Base-by-base conservation (phyloP, 92 coral and sea anemone species). In the Montipora capitata region DNA sequence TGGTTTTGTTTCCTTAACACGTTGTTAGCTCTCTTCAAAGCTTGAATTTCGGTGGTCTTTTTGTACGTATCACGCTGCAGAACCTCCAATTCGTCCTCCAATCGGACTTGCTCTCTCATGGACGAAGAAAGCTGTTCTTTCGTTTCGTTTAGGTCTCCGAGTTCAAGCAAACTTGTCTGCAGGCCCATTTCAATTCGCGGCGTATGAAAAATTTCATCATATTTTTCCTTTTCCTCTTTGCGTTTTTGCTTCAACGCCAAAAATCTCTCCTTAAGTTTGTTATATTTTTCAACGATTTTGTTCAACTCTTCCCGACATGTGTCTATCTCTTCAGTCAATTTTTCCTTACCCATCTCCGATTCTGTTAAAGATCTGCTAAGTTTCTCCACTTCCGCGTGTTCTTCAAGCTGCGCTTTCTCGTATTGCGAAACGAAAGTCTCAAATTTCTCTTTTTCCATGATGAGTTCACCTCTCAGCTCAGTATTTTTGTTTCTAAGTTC, bases 1-100 rank as follows among this genome's bases (percentile, higher is more conserved):
- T 96, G 99, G 90, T 96, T 97, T 89, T 97, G 99, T 74, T 89
- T 97, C 70, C 96, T 95, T 18, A 97, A 66, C 4, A 97, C 98
- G 44, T 90, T 94, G 42, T 96, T 97, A 12, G 99, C 99, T 43
- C 94, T 85, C 78, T 91, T 95, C 76, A 97, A 79, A 43, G 99
- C 98, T 75, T 85, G 93, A 81, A 97, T 77, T 49, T 97, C 96
- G 58, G 82, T 93, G 74, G 92, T 94, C 74, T 52, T 82, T 56
- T 94, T 91, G 39, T 78, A 85, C 2, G 79, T 74, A 41, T 96
- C 98, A 54, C 95, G 91, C 56, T 94, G 94, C 4, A 94, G 89
- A 10, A 51, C 65, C 76, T 89, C 93, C 67, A 97, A 64, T 76
- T 92, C 95, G 27, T 83, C 95, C 51, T 90, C 95, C 15, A 97